A percentile compares a stretch with the other conserved stretches of the same genome.
Evolutionary conservation across 2,113 vertebrate genomes (phyloP).

Genomic region (Crotalus tigris): DNA sequence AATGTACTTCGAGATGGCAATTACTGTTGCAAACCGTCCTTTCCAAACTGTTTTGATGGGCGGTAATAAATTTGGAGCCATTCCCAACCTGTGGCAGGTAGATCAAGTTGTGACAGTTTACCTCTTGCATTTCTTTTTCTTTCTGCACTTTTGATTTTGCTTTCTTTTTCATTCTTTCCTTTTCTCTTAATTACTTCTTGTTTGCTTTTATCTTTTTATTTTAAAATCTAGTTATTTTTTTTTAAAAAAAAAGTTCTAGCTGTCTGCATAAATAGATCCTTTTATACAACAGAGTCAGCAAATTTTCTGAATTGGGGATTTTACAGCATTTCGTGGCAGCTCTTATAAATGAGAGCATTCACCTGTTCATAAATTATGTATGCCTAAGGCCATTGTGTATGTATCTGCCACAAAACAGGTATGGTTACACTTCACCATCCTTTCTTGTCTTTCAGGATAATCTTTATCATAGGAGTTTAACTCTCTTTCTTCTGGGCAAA

Average conservation of each 20-base stretch:
- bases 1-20: neutral
- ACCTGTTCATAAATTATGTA: neutral
- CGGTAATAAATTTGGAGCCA: neutral
- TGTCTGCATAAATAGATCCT: neutral
- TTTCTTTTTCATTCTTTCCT: too few species aligned
- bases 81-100: neutral
- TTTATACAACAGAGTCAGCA: neutral
- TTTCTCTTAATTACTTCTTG: too few species aligned
- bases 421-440: neutral
- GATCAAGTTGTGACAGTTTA: neutral
- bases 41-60: neutral
- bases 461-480: neutral
- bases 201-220: too few species aligned
- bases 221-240: too few species aligned
- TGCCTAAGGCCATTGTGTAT: neutral
- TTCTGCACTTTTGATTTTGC: too few species aligned
- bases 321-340: neutral
- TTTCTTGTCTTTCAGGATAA: neutral
- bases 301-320: neutral
- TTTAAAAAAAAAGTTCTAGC: neutral
- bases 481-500: neutral
- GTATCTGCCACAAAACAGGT: neutral
- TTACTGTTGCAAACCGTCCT: neutral
- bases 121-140: too few species aligned
- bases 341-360: neutral